Evolutionary conservation across 1,140 invertebrate species (phyloP), one percentile per base, ranked within the genome.

Genomic region (Macrobrachium nipponense): DNA sequence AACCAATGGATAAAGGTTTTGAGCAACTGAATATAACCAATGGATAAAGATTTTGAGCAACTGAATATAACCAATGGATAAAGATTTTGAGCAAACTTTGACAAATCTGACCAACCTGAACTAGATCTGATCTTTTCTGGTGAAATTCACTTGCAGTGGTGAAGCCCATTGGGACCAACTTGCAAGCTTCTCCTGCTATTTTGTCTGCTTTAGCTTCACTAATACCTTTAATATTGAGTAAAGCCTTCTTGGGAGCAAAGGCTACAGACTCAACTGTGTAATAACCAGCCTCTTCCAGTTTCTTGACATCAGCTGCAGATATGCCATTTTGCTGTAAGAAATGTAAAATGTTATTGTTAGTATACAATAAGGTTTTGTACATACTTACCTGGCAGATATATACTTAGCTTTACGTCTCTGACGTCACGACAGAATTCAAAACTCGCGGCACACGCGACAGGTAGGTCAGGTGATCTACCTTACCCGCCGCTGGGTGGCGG

Each of bases 191-290:
- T 72, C 94, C 93, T 80, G 98, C 90, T 87, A 99, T 95, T 93
- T 99, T 99, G 89, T 99, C 98, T 43, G 97, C 98, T 92, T 99
- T 99, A 15, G 95, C 95, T 91, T 99, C 98, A 84, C 97, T 98
- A 76, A 99, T 98, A 4, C 99, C 99, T 93, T 99, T 99, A 23
- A 99, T 97, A 11, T 93, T 91, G 14, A 98, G 91, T 0, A 99
- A 91, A 90, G 94, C 93, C 91, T 99, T 99, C 90, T 98, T 98
- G 0, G 98, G 96, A 5, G 97, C 94, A 93, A 96, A 99, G 10
- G 98, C 98, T 27, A 99, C 94, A 1, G 98, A 94, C 91, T 99
- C 98, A 0, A 99, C 96, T 0, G 99, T 99, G 89, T 98, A 94
- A 90, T 95, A 98, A 17, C 98, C 98, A 86, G 95, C 95, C 90